A percentile compares a stretch with the other conserved stretches of the same genome.
These are phyloP conservation scores for Rhinogobio ventralis DNA, from an alignment of 2,797 vertebrate species.

Conservation along the genomic window DNA sequence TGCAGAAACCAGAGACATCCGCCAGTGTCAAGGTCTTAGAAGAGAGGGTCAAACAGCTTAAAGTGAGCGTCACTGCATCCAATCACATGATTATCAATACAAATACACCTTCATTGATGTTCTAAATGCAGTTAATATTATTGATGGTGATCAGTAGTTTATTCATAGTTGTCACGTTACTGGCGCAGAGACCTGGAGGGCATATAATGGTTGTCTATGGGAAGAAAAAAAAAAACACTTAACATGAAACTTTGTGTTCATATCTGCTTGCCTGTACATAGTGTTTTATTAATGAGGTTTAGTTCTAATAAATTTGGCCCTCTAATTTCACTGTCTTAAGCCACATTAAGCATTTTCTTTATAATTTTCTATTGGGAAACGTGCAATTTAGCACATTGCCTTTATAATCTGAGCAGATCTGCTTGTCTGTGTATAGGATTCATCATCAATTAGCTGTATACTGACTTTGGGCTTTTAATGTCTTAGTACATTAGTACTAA, in stretches of 20 bases:
- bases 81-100: not conserved
- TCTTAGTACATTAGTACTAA: not conserved
- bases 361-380: too few relatives aligned
- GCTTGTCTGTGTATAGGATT: too few relatives aligned
- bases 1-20: conserved; percentile 71
- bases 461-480: too few relatives aligned
- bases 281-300: not conserved
- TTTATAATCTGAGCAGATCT: too few relatives aligned
- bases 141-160: not conserved
- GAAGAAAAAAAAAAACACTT: not conserved
- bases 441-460: too few relatives aligned
- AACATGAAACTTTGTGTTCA: not conserved
- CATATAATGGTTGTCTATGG: too few relatives aligned
- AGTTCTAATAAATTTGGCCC: not conserved
- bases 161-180: not conserved
- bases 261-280: too few relatives aligned
- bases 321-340: not conserved
- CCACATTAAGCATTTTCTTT: not conserved
- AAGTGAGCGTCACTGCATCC: conserved; percentile 71
- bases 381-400: too few relatives aligned
- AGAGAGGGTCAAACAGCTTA: conserved; percentile 81
- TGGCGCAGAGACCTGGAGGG: not conserved
- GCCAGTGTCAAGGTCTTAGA: conserved; percentile 76
- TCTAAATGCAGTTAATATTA: not conserved
- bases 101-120: not conserved